phyloP scores from a whole-genome alignment of 2,797 vertebrate genomes.

The Neomorphus geoffroyi region DNA sequence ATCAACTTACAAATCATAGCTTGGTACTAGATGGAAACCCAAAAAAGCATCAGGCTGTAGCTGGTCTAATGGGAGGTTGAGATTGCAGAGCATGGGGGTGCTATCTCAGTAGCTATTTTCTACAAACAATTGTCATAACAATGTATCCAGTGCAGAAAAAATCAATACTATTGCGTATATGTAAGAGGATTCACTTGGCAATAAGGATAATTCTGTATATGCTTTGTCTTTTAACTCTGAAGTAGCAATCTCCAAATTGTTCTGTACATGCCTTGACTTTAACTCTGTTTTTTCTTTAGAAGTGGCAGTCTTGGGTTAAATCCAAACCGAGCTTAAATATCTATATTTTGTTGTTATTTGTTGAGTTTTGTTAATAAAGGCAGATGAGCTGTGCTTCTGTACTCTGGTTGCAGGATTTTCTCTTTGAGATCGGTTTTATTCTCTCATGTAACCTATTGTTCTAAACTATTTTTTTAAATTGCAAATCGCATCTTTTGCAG shows the following conservation, averaged over 20 bases:
- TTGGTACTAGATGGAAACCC: not conserved
- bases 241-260: not conserved
- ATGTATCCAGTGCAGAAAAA: not conserved
- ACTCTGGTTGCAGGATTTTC: not conserved
- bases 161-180: not conserved
- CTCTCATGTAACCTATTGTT: not conserved
- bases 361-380: not conserved
- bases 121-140: not conserved
- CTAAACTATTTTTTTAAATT: not conserved
- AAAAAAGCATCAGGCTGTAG: not conserved
- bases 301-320: not conserved
- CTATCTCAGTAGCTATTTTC: conserved; percentile 20
- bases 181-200: not conserved
- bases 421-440: not conserved
- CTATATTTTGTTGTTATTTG: not conserved
- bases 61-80: not conserved
- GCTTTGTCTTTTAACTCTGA: not conserved
- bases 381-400: not conserved
- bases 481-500: not conserved
- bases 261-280: not conserved
- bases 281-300: not conserved
- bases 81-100: not conserved
- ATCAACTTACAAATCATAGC: not conserved
- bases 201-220: not conserved
- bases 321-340: not conserved